Percentiles rank a stretch among this genome's conserved stretches.
Evolutionary conservation across 1,140 invertebrate species (phyloP).

Genomic region (Eurytemora carolleeae): DNA sequence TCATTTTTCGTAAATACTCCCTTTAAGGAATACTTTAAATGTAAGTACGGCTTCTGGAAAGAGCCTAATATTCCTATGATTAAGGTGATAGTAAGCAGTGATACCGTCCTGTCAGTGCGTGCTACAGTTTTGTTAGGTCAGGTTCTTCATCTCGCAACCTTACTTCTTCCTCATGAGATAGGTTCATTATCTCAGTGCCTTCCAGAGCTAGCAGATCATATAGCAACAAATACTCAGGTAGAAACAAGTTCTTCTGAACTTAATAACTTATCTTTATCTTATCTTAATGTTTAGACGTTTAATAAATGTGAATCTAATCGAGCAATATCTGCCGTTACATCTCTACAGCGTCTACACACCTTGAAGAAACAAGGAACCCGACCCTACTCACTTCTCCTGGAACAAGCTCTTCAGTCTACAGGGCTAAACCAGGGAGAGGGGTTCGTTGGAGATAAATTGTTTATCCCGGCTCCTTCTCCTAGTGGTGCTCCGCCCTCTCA

Average conservation of each 20-base stretch:
- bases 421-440: background rate
- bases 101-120: conserved; percentile 65
- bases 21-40: no score
- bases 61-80: no score
- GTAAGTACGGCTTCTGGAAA: no score
- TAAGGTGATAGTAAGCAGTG: conserved; percentile 69
- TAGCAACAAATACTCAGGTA: background rate
- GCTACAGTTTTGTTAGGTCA: conserved; percentile 63
- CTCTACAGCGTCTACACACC: conserved; percentile 47
- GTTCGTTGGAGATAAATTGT: background rate
- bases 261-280: background rate
- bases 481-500: background rate
- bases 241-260: background rate
- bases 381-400: conserved; percentile 57
- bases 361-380: conserved; percentile 54
- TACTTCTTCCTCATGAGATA: conserved; percentile 54
- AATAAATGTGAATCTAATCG: conserved; percentile 16
- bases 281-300: conserved; percentile 17
- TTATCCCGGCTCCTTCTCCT: background rate
- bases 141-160: conserved; percentile 59
- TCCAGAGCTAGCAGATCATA: conserved; percentile 18
- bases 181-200: background rate
- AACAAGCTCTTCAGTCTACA: conserved; percentile 42
- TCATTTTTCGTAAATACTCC: no score
- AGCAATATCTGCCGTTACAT: conserved; percentile 55